Percentiles rank a stretch among this genome's conserved stretches.
Evolutionary conservation across 1,140 invertebrate species (phyloP).

Genomic region (Cardiocondyla obscurior): DNA sequence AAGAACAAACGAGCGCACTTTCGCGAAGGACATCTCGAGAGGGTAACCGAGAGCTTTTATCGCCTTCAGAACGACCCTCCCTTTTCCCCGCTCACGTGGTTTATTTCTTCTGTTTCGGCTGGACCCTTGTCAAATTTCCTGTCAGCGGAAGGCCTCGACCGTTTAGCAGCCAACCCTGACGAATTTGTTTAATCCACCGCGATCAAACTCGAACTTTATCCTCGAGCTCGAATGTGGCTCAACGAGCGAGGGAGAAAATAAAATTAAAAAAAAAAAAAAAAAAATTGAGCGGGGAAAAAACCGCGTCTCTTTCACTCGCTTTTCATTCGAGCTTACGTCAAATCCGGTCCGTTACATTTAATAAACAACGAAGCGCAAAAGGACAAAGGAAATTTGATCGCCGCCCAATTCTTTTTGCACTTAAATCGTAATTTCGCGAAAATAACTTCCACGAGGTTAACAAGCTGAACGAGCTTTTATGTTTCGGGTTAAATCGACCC

Average conservation of each 20-base stretch:
- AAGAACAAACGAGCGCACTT: conserved; percentile 60
- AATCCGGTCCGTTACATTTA: neutral
- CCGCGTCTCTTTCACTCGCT: neutral
- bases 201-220: conserved; percentile 9
- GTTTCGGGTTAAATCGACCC: conserved; percentile 34
- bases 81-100: conserved; percentile 38
- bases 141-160: conserved; percentile 19
- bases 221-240: too few species aligned
- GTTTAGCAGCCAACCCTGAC: conserved; percentile 36
- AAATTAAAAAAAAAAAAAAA: neutral
- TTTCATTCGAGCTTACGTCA: neutral
- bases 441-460: conserved; percentile 32
- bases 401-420: neutral
- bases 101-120: conserved; percentile 67
- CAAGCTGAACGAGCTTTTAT: conserved; percentile 39
- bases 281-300: too few species aligned
- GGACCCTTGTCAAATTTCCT: conserved; percentile 74
- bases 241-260: neutral
- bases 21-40: neutral
- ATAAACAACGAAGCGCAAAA: neutral
- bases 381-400: neutral
- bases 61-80: neutral
- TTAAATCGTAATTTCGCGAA: conserved; percentile 22
- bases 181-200: conserved; percentile 28
- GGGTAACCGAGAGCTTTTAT: conserved; percentile 49